Conservation (phyloP, 2,797 vertebrate species). For the Sylvia borin region DNA sequence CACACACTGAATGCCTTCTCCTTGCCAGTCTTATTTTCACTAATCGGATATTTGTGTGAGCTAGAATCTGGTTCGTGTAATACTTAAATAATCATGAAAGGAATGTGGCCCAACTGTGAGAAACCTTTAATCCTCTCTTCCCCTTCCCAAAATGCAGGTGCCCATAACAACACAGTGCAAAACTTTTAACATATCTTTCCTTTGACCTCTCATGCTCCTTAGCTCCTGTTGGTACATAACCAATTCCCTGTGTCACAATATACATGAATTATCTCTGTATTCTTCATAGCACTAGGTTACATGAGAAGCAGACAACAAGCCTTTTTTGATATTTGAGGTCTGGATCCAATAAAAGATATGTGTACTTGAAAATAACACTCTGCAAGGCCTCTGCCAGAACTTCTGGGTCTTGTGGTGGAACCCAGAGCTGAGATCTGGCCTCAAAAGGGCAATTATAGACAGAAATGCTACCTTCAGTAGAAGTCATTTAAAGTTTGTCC, state of each 20-base stretch:
- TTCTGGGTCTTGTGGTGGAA: neutral
- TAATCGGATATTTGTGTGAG: constrained; percentile 45
- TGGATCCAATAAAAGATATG: neutral
- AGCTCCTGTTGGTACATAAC: neutral
- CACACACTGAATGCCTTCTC: neutral
- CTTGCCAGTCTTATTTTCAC: neutral
- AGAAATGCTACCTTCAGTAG: neutral
- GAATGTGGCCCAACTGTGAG: constrained; percentile 50
- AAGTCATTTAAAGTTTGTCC: neutral
- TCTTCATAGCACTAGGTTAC: neutral
- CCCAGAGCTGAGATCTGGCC: neutral
- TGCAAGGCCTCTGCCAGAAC: neutral
- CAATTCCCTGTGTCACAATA: neutral
- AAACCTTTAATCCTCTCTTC: constrained; percentile 36
- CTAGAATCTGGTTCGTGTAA: neutral
- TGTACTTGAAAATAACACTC: neutral
- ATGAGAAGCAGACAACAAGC: neutral
- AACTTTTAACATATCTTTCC: neutral
- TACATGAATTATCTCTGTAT: neutral
- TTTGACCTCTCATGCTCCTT: neutral
- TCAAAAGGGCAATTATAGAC: neutral
- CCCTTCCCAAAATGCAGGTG: neutral
- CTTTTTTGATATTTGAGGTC: neutral
- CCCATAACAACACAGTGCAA: neutral
- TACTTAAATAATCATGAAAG: constrained; percentile 60